Conservation (phyloP, 1,140 invertebrate species). For the Plutomurus gul region DNA sequence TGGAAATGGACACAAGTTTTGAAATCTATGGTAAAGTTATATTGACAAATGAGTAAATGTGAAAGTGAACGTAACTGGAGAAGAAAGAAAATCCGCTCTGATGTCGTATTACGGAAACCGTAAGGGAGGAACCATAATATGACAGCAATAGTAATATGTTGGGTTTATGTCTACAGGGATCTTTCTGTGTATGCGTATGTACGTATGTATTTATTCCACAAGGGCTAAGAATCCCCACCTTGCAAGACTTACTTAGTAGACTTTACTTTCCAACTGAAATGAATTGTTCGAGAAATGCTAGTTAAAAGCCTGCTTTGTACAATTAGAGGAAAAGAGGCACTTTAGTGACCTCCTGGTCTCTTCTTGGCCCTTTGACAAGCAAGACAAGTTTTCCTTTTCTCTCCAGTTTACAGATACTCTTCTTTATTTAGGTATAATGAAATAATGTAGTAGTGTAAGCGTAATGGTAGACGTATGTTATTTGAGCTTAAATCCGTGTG, state of each 20-base stretch:
- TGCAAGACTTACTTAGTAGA: too few relatives aligned
- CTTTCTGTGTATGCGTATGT: background rate
- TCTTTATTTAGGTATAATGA: background rate
- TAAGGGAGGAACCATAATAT: too few relatives aligned
- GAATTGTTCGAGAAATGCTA: background rate
- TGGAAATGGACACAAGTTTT: too few relatives aligned
- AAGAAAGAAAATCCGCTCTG: background rate
- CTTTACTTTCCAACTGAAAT: background rate
- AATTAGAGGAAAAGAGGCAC: background rate
- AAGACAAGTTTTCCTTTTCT: background rate
- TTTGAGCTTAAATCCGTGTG: background rate
- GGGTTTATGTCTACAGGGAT: too few relatives aligned
- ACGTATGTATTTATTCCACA: background rate
- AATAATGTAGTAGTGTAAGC: background rate
- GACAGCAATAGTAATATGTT: too few relatives aligned
- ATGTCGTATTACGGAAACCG: too few relatives aligned
- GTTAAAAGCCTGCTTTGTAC: background rate
- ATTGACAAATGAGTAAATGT: slow-evolving; percentile 1
- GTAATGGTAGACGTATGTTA: background rate
- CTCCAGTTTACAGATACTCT: background rate
- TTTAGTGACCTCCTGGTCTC: background rate
- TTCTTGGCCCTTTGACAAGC: background rate
- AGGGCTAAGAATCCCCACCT: background rate
- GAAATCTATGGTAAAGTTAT: slow-evolving; percentile 1
- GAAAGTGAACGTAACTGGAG: background rate